A percentile compares a stretch with the other conserved stretches of the same genome.
These are phyloP conservation scores for Phalanger gymnotis DNA, from an alignment of 2,797 vertebrate genomes.

Conservation along the genomic window DNA sequence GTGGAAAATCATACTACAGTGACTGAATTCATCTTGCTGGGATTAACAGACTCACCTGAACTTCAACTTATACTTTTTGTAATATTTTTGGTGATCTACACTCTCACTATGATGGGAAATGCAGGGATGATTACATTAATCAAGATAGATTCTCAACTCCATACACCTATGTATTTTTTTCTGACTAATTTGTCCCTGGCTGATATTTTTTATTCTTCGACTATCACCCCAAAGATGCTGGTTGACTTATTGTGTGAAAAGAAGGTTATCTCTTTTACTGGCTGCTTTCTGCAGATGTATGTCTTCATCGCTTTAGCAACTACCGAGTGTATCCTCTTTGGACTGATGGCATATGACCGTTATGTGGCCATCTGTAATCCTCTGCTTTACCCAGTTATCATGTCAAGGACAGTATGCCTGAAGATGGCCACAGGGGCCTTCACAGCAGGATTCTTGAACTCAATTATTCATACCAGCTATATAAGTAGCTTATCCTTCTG, in stretches of 20 bases:
- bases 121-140: neutral
- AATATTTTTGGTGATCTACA: neutral
- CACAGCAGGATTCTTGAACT: conserved; percentile 34
- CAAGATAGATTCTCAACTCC: neutral
- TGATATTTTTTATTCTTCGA: conserved; percentile 40
- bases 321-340: conserved; percentile 59
- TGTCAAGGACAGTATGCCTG: conserved; percentile 17
- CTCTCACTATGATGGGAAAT: neutral
- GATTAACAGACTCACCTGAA: neutral
- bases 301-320: conserved; percentile 64
- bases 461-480: conserved; percentile 32
- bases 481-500: conserved; percentile 46
- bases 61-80: neutral
- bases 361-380: conserved; percentile 49
- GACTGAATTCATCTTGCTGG: neutral
- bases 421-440: conserved; percentile 37
- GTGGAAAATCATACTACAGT: neutral
- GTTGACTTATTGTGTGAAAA: neutral
- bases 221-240: conserved; percentile 50
- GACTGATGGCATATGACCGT: conserved; percentile 57
- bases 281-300: conserved; percentile 52
- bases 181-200: neutral
- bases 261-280: neutral
- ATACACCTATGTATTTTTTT: neutral
- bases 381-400: conserved; percentile 6